phyloP scores from a whole-genome alignment of 1,140 invertebrate species.

The Hirudo medicinalis region DNA sequence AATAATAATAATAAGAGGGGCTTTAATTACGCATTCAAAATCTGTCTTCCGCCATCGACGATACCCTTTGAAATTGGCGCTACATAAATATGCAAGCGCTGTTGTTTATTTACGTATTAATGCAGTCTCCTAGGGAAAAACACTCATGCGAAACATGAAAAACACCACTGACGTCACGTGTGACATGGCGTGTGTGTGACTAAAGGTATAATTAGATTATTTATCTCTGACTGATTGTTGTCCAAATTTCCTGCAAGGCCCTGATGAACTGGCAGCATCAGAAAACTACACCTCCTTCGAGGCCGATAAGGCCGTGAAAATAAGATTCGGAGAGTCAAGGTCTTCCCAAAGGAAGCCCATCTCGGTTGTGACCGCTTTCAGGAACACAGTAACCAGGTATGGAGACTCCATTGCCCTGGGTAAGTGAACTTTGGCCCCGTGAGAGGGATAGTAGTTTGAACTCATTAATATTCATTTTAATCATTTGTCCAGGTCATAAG shows the following conservation, averaged over 20 bases:
- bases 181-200: too few species aligned
- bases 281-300: conserved; percentile 45
- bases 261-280: conserved; percentile 54
- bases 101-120: too few species aligned
- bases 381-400: conserved; percentile 50
- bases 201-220: too few species aligned
- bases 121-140: too few species aligned
- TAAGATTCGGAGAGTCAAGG: conserved; percentile 47
- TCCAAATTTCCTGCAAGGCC: conserved; percentile 44
- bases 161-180: too few species aligned
- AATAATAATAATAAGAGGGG: too few species aligned
- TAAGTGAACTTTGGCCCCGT: conserved; percentile 21
- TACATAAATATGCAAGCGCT: too few species aligned
- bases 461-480: background rate
- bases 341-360: conserved; percentile 46
- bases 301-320: conserved; percentile 52
- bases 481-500: background rate
- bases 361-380: conserved; percentile 63
- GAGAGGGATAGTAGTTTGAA: background rate
- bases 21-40: too few species aligned
- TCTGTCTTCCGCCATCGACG: too few species aligned
- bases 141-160: too few species aligned
- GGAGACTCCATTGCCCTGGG: conserved; percentile 54
- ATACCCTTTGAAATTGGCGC: too few species aligned
- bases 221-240: background rate